A percentile compares a stretch with the other conserved stretches of the same genome.
phyloP scores from a whole-genome alignment of 1,140 invertebrate species.

The Limonius californicus region DNA sequence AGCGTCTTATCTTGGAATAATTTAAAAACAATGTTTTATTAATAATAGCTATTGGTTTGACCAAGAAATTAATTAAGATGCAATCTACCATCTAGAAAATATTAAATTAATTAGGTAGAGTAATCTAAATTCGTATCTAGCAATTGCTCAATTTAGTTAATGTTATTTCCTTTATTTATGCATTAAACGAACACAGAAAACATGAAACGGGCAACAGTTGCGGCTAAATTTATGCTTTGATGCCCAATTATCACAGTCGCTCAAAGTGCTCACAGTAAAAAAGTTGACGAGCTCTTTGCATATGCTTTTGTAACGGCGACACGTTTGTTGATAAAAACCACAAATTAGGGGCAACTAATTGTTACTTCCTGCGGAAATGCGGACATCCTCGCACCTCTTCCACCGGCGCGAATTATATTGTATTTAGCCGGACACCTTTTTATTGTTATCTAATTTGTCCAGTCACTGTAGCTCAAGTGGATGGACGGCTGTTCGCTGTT shows the following conservation, averaged over 20 bases:
- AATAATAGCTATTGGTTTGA: conserved; percentile 9
- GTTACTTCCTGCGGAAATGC: conserved; percentile 32
- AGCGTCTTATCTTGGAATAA: conserved; percentile 2
- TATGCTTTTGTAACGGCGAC: conserved; percentile 20
- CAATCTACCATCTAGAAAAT: conserved; percentile 14
- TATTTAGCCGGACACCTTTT: conserved; percentile 32
- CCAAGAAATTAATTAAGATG: conserved; percentile 7
- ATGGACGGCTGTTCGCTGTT: neutral
- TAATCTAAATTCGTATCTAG: conserved; percentile 14
- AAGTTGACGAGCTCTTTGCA: conserved; percentile 15
- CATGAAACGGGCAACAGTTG: neutral
- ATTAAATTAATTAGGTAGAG: conserved; percentile 16
- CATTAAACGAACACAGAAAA: conserved; percentile 1
- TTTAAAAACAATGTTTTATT: conserved; percentile 7
- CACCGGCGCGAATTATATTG: conserved; percentile 32
- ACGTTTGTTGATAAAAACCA: conserved; percentile 32
- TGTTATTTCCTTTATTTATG: conserved; percentile 13
- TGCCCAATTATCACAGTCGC: neutral
- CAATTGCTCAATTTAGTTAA: conserved; percentile 14
- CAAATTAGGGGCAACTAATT: conserved; percentile 37
- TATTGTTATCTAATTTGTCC: conserved; percentile 19
- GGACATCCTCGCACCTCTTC: conserved; percentile 33
- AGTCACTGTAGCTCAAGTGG: conserved; percentile 17
- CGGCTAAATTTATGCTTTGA: conserved; percentile 11
- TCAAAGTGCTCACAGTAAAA: conserved; percentile 1